A percentile compares a stretch with the other conserved stretches of the same genome.
phyloP scores from a whole-genome alignment of 1,140 invertebrate species.

The Drosophila miranda region DNA sequence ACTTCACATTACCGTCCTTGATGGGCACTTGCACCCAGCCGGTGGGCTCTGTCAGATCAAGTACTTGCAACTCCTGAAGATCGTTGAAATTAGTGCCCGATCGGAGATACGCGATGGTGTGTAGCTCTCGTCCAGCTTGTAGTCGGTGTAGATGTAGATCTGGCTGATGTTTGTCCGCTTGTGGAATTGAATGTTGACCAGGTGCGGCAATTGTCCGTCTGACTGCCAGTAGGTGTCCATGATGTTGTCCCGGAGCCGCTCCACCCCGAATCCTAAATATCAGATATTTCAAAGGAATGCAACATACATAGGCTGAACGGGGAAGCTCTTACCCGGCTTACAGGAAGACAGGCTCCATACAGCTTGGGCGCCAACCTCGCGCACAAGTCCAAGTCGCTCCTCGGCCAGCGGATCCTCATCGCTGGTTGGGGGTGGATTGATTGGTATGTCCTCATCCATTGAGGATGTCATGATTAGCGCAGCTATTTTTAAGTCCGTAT shows the following conservation, averaged over 20 bases:
- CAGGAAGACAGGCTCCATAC: slow-evolving; percentile 99
- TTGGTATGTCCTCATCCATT: slow-evolving; percentile 55
- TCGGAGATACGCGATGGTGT: slow-evolving; percentile 97
- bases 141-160: slow-evolving; percentile 98
- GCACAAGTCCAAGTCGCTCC: slow-evolving; percentile 89
- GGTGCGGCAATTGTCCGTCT: slow-evolving; percentile 98
- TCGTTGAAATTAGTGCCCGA: slow-evolving; percentile 99
- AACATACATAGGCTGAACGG: no score
- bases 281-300: slow-evolving; percentile 1
- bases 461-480: slow-evolving; percentile 45
- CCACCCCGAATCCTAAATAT: slow-evolving; percentile 95
- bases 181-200: slow-evolving; percentile 99
- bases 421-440: slow-evolving; percentile 43
- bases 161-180: slow-evolving; percentile 97
- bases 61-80: slow-evolving; percentile 97
- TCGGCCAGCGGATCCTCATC: slow-evolving; percentile 86
- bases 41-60: slow-evolving; percentile 96
- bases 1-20: slow-evolving; percentile 93
- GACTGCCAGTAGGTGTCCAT: slow-evolving; percentile 99
- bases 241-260: slow-evolving; percentile 96
- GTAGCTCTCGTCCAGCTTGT: slow-evolving; percentile 99
- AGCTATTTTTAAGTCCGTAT: not conserved
- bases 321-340: slow-evolving; percentile 90
- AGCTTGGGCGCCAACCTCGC: slow-evolving; percentile 97
- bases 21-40: slow-evolving; percentile 97